These are phyloP conservation scores for Aplodontia rufa DNA, from an alignment of 2,113 vertebrate species.

Conservation along the genomic window DNA sequence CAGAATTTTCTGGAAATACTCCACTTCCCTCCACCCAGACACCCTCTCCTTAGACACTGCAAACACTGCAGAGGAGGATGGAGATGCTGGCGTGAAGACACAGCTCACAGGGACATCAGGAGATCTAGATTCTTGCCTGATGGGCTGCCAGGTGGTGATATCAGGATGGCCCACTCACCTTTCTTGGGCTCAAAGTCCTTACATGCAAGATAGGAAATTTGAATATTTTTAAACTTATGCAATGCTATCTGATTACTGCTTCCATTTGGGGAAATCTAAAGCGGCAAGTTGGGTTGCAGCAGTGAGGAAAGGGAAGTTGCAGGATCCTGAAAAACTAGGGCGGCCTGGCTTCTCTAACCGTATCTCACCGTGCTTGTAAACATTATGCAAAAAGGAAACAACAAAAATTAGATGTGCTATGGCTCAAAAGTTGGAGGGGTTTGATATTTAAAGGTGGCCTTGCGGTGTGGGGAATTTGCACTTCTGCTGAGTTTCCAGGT, in stretches of 20 bases:
- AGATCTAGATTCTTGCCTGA: background rate
- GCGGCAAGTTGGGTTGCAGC: background rate
- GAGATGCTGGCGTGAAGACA: rapidly evolving
- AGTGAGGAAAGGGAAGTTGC: rapidly evolving
- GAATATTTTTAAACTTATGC: rapidly evolving
- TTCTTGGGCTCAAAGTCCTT: background rate
- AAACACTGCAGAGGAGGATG: background rate
- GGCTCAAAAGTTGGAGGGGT: background rate
- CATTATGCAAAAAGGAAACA: background rate
- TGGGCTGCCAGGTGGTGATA: rapidly evolving
- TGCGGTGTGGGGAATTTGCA: rapidly evolving
- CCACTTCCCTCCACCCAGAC: background rate
- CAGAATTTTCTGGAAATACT: background rate
- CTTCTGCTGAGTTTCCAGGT: rapidly evolving
- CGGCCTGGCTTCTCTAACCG: no score
- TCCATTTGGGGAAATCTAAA: background rate
- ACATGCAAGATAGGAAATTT: background rate
- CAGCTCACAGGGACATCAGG: rapidly evolving
- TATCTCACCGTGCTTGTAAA: background rate
- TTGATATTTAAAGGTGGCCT: background rate
- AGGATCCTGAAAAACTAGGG: rapidly evolving
- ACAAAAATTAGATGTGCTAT: background rate
- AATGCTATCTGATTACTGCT: background rate
- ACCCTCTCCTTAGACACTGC: no score
- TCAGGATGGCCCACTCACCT: no score